Conservation (phyloP, 1,140 invertebrate species). For the Philotrypesis tridentata region DNA sequence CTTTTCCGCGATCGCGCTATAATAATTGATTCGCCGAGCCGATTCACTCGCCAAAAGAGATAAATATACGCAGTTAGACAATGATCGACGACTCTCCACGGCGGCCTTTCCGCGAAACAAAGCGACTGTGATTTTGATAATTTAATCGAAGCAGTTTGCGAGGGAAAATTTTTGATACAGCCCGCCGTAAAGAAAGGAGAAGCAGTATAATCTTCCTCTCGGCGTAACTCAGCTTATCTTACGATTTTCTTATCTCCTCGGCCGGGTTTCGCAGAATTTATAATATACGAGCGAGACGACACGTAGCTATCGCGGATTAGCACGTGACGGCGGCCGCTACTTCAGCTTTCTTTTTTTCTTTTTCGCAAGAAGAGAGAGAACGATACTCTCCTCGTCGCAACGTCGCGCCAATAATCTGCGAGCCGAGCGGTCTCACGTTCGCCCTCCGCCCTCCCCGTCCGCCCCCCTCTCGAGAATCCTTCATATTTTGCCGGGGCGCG, state of each 20-base stretch:
- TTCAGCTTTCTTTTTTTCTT: not conserved
- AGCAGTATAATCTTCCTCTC: not conserved
- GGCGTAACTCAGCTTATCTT: not conserved
- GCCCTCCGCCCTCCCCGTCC: too few species aligned
- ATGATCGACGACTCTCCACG: not conserved
- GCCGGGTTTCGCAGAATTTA: slow-evolving; percentile 15
- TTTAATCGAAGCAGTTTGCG: too few species aligned
- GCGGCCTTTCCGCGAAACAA: too few species aligned
- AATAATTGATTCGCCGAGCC: not conserved
- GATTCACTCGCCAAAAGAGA: not conserved
- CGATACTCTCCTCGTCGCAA: not conserved
- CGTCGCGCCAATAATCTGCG: not conserved
- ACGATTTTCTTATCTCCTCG: not conserved
- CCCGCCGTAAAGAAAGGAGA: not conserved
- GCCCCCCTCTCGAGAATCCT: not conserved
- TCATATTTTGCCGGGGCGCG: not conserved
- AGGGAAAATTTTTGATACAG: not conserved
- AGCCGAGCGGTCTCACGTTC: not conserved
- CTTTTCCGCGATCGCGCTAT: not conserved
- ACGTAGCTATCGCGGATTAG: slow-evolving; percentile 35
- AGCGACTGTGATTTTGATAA: not conserved
- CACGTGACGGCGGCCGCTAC: not conserved
- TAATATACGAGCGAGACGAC: slow-evolving; percentile 9
- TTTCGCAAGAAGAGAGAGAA: not conserved
- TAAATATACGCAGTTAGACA: not conserved